Base-by-base conservation (phyloP, 2,888 invertebrate species). In the Euphydryas editha region DNA sequence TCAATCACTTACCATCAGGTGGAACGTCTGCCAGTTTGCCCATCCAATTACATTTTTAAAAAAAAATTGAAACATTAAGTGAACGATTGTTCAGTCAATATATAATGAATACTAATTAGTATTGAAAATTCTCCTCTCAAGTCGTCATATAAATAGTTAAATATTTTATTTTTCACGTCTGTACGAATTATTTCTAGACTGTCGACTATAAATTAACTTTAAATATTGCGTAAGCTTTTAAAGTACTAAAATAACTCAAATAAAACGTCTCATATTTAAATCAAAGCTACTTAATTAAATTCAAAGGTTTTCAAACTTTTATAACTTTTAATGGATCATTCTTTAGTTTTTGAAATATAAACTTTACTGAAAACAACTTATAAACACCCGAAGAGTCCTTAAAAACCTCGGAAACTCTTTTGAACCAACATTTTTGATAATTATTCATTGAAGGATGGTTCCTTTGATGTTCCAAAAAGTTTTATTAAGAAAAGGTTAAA, bases 361-460 rank as follows among this genome's bases (percentile, higher is more conserved):
- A 17, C 47, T 18, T 57, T 24, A 47, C 62, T 56, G 37, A 62
- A 62, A 57, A 57, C 62, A 57, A 62, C 55, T 62, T 62, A 30
- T 7, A 30, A 30, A 30, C 30, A 30, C 30, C 30, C 39, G 39
- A 47, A 57, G 47, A 21, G 24, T 46, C 57, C 37, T 17, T 30
- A 51, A 57, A 63, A 49, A 24, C 24, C 21, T 57, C 18, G n/a
- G 49, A 58, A 58, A 46, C 49, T 17, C 17, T 63, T 49, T 63
- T n/a, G 21, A 58, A 58, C 42, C 49, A 24, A 21, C 63, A 15
- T 47, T 58, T 58, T 58, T 51, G 1, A n/a, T 58, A 58, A 63
- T 58, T 58, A 63, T 58, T 63, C 42, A 63, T 58, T 46, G 57
- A 63, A 58, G 49, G 55, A 55, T 54, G 18, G n/a, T 24, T 55